Evolutionary conservation across 2,797 vertebrate genomes (phyloP).

Genomic region (Halcyon smyrnensis): DNA sequence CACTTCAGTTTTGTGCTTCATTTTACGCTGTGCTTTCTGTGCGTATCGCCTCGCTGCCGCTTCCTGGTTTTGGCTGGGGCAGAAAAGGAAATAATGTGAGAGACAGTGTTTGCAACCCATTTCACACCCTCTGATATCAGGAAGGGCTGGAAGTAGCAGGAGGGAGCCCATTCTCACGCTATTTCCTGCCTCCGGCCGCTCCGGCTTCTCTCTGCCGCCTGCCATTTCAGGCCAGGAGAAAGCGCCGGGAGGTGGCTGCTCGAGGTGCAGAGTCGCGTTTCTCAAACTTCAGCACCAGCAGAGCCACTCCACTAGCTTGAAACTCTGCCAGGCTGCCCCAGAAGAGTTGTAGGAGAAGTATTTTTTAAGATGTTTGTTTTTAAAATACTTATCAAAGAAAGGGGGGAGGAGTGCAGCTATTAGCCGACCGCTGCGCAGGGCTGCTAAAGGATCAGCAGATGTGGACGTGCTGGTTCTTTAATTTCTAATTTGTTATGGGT

Average conservation of each 20-base stretch:
- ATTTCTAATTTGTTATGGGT: background rate
- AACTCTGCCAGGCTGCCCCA: constrained; percentile 20
- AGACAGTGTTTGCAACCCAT: constrained; percentile 18
- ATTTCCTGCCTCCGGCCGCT: constrained; percentile 44
- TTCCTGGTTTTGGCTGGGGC: constrained; percentile 52
- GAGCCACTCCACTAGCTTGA: background rate
- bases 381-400: constrained; percentile 45
- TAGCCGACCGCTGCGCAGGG: background rate
- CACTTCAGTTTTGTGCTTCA: background rate
- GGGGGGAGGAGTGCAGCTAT: background rate
- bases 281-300: background rate
- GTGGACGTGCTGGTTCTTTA: background rate
- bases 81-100: constrained; percentile 57
- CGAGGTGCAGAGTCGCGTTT: background rate
- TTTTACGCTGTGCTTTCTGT: background rate
- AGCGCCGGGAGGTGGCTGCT: background rate
- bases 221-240: constrained; percentile 29
- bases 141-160: constrained; percentile 63
- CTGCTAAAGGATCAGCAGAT: constrained; percentile 10
- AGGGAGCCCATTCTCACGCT: constrained; percentile 62
- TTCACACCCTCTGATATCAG: constrained; percentile 44
- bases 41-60: background rate
- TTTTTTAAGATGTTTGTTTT: constrained; percentile 56
- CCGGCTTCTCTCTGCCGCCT: background rate
- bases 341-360: constrained; percentile 30